Percentiles rank a stretch among this genome's conserved stretches.
phyloP scores from a whole-genome alignment of 2,797 vertebrate genomes.

The Prunella strophiata region DNA sequence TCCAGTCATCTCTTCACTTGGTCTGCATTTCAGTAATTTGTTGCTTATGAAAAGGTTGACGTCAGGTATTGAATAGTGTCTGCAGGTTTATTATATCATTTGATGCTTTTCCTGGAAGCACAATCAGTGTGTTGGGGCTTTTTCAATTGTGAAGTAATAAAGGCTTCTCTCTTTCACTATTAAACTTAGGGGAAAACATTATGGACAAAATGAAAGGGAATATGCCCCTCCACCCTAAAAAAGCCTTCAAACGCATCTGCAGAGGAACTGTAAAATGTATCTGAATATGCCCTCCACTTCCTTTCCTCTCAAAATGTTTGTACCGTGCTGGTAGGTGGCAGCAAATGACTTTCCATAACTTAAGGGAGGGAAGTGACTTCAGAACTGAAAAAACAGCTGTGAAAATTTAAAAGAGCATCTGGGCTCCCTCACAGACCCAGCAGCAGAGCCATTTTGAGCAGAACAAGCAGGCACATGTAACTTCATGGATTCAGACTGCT shows the following conservation, averaged over 20 bases:
- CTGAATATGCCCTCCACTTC: not conserved
- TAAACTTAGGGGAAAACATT: not conserved
- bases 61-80: not conserved
- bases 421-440: not conserved
- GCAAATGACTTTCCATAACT: conserved; percentile 28
- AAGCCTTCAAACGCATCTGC: not conserved
- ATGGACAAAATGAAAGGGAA: not conserved
- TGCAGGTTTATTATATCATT: not conserved
- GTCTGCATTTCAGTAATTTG: not conserved
- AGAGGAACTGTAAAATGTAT: conserved; percentile 8
- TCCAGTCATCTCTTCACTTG: not conserved
- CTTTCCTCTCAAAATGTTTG: not conserved
- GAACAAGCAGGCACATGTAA: not conserved
- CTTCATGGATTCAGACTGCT: not conserved
- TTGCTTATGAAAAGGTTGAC: conserved; percentile 6
- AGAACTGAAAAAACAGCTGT: conserved; percentile 20
- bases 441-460: not conserved
- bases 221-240: not conserved
- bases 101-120: conserved; percentile 28
- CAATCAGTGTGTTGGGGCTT: not conserved
- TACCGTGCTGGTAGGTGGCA: conserved; percentile 31
- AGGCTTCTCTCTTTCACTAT: not conserved
- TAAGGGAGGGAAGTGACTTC: not conserved
- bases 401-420: not conserved
- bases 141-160: not conserved